Base-by-base conservation (phyloP, 2,888 invertebrate species). In the Platynereis dumerilii region DNA sequence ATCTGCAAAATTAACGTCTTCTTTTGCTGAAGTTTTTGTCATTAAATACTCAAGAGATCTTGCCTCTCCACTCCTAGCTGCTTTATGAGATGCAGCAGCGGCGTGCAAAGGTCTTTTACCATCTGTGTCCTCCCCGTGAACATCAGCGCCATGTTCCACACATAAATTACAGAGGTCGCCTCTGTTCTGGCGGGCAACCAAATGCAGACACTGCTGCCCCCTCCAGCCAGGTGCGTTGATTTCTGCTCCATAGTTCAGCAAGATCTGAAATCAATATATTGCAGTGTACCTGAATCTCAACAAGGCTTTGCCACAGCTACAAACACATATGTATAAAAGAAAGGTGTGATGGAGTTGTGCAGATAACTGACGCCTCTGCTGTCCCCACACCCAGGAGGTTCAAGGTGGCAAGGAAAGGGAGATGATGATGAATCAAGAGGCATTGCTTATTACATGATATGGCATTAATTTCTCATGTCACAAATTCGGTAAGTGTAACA, bases 231-330 rank as follows among this genome's bases (percentile, higher is more conserved):
- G 52, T 5, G 17, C 26, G 17, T 52, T 61, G 3, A 61, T 34
- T 22, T 61, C 61, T 1, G 61, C 61, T 34, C 61, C 61, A 42
- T 61, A 61, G 5, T n/a, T n/a, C 1, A 61, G 44, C 44, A 61
- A 42, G 17, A 55, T 29, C 34, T 34, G 34, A 5, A 34, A 34
- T 34, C 34, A 34, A n/a, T n/a, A n/a, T n/a, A n/a, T n/a, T n/a
- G n/a, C n/a, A n/a, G n/a, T n/a, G n/a, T n/a, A n/a, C n/a, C n/a
- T n/a, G n/a, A n/a, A n/a, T n/a, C n/a, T n/a, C n/a, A n/a, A n/a
- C n/a, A n/a, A n/a, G n/a, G n/a, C n/a, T n/a, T n/a, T n/a, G n/a
- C n/a, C n/a, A n/a, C n/a, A n/a, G n/a, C n/a, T n/a, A n/a, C n/a
- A n/a, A n/a, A n/a, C n/a, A n/a, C n/a, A n/a, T n/a, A n/a, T n/a